Evolutionary conservation across 30 jellyfish, hydroid and myxozoan genomes (phyloP).

Genomic region (Rhopilema esculentum): DNA sequence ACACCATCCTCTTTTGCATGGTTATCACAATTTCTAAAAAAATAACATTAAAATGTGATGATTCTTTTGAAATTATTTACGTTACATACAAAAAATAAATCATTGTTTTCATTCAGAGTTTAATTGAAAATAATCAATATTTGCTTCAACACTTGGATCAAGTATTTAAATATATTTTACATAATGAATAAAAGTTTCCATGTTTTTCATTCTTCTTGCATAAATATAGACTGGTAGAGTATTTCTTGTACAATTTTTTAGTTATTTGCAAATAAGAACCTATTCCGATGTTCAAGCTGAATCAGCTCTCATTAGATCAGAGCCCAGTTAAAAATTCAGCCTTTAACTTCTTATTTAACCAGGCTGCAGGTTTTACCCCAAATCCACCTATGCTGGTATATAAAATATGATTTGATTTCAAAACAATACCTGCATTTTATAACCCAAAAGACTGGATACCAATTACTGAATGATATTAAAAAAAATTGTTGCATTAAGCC

Average conservation of each 20-base stretch:
- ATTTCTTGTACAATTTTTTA: not conserved
- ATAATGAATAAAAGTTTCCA: not conserved
- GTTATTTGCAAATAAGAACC: not conserved
- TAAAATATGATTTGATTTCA: not conserved
- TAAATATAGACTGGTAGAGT: not conserved
- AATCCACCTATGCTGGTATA: not conserved
- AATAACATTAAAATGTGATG: not conserved
- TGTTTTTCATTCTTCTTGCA: not conserved
- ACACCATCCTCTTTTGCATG: not conserved
- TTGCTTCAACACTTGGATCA: not conserved
- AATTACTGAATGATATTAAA: not conserved
- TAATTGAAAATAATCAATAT: not conserved
- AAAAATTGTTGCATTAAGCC: not conserved
- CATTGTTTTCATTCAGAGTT: not conserved
- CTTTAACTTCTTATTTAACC: not conserved
- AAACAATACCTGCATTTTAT: not conserved
- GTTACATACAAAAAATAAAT: not conserved
- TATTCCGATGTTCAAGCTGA: not conserved
- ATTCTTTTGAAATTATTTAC: not conserved
- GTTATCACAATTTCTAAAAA: not conserved
- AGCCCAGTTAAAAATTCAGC: not conserved
- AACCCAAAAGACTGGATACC: not conserved
- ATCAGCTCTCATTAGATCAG: not conserved
- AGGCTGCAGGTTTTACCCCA: not conserved
- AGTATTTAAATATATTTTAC: not conserved